Evolutionary conservation across 2,888 invertebrate species (phyloP), one percentile per base, ranked within the genome.

Genomic region (Polyploca ridens): DNA sequence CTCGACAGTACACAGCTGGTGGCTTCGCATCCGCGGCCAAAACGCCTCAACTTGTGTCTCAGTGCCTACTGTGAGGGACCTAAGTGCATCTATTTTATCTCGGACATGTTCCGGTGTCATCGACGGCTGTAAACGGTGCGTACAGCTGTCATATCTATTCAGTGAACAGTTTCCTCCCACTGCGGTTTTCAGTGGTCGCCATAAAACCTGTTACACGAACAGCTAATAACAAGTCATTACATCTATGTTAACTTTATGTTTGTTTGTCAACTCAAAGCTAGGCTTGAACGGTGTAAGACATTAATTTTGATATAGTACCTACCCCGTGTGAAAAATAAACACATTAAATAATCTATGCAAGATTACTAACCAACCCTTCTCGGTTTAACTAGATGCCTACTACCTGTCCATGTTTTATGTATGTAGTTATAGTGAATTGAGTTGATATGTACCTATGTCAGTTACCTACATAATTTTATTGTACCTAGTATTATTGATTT

Each of bases 51-150:
- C 75, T 84, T 78, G 85, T 81, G 77, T 79, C 82, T 82, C 88
- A 85, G 89, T 87, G 85, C 76, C 81, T 81, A 77, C 81, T 73
- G 80, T 81, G 84, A 81, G 76, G 76, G 73, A 82, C 75, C 76
- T 83, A 82, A 88, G 89, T 89, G 88, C 84, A 77, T 85, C 82
- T 77, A 77, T 79, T 75, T 74, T 76, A 75, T 74, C 74, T 78
- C 79, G 81, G 86, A 89, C 69, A 93, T 91, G 92, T 79, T 90
- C 81, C 81, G 81, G 84, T 78, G 73, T 77, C 75, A 86, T 74
- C 79, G 81, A 82, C 84, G 83, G 81, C 80, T 82, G 83, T 89
- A 92, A 91, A 92, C 89, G 91, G 93, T 94, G 75, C 81, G 93
- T 90, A 85, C 72, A 69, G 66, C 68, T 19, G 64, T 70, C 66